Percentiles rank a stretch among this genome's conserved stretches.
Evolutionary conservation across 2,113 vertebrate species (phyloP).

Genomic region (Mustelus asterias): DNA sequence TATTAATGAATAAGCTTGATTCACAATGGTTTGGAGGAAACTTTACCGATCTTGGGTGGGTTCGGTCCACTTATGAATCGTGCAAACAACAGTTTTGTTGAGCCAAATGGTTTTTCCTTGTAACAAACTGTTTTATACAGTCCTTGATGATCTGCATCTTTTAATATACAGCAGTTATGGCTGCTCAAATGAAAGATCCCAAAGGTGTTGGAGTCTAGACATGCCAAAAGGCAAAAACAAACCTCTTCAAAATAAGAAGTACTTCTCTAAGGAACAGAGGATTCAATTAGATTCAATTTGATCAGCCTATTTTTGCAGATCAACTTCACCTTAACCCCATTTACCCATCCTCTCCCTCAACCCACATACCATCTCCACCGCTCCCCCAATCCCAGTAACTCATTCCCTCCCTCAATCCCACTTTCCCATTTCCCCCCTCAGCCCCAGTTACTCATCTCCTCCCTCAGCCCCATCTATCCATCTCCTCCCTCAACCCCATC

Average conservation of each 20-base stretch:
- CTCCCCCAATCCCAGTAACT: neutral
- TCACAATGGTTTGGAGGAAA: neutral
- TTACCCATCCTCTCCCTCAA: neutral
- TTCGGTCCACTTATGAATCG: neutral
- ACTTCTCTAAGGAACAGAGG: neutral
- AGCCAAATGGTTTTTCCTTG: neutral
- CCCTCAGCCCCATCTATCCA: too few relatives aligned
- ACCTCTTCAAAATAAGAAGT: neutral
- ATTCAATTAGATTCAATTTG: neutral
- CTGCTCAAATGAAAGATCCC: neutral
- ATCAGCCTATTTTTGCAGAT: neutral
- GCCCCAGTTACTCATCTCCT: neutral
- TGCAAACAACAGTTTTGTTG: neutral
- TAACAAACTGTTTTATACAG: neutral
- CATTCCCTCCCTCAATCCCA: neutral
- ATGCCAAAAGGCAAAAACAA: neutral
- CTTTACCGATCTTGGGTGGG: neutral
- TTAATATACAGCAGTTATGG: neutral
- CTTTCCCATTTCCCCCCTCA: neutral
- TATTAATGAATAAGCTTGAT: neutral
- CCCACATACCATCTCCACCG: too few relatives aligned
- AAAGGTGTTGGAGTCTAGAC: neutral
- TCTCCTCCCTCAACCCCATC: neutral
- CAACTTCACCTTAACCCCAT: neutral
- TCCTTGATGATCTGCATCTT: neutral